Conservation (phyloP, 2,888 invertebrate species). For the Isoperla grammatica region DNA sequence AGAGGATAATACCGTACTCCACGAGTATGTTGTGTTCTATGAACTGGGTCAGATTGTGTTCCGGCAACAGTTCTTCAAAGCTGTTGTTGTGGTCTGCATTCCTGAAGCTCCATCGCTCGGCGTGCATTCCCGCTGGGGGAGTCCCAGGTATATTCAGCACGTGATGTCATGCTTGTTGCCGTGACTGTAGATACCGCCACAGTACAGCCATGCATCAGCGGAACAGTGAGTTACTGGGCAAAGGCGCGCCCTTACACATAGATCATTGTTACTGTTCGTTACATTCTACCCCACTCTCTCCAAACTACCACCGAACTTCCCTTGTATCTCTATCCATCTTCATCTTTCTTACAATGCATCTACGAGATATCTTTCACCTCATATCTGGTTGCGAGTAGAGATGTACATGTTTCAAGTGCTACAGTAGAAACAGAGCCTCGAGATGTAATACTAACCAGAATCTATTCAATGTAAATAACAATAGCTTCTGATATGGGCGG, state of each 20-base stretch:
- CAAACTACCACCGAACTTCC: slow-evolving; percentile 5
- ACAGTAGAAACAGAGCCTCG: neutral
- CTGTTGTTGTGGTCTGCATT: no score
- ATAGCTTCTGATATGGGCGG: no score
- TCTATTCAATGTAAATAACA: no score
- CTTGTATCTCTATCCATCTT: slow-evolving; percentile 13
- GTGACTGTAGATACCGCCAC: neutral
- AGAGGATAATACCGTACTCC: no score
- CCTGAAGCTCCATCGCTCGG: no score
- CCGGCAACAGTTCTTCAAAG: no score
- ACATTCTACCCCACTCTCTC: neutral
- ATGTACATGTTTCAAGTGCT: neutral
- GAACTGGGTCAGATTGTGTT: no score
- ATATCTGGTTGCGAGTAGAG: neutral
- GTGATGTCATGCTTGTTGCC: slow-evolving; percentile 8
- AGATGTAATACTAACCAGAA: neutral
- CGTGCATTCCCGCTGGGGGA: neutral
- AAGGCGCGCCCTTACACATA: slow-evolving; percentile 17
- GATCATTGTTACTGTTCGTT: slow-evolving; percentile 15
- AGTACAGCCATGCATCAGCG: slow-evolving; percentile 17
- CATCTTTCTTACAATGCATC: slow-evolving; percentile 12
- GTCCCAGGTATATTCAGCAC: neutral
- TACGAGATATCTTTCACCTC: slow-evolving; percentile 4
- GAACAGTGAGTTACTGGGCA: slow-evolving; percentile 4
- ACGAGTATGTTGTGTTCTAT: no score